Evolutionary conservation across 2,113 vertebrate genomes (phyloP), one percentile per base, ranked within the genome.

Genomic region (Perca flavescens): DNA sequence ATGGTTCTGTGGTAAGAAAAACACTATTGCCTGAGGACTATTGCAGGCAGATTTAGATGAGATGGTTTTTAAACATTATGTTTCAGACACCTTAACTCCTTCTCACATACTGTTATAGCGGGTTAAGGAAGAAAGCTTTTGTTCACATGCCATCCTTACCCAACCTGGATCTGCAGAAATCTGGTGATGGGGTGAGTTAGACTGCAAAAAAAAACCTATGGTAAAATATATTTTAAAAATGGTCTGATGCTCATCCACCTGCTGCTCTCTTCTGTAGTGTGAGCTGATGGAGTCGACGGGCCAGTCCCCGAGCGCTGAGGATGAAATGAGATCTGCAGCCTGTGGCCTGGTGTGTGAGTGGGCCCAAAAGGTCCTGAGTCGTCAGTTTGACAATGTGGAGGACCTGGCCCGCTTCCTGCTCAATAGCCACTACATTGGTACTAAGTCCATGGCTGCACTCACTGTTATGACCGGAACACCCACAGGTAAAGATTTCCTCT

Each of bases 111-210:
- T 99, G 98, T 96, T 99, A 99, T 92, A 99, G 98, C 88, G 98
- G 98, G 91, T 95, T 99, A 88, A 97, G 98, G 91, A 99, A 99
- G 95, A 99, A 99, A 94, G 98, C 98, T 83, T 97, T 99, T 86
- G 97, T 99, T 91, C 98, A 98, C 93, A 99, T 99, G 97, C 98
- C 98, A 46, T 98, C 97, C 84, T 94, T 99, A 90, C 98, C 98
- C 86, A 98, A 97, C 90, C 94, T 99, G 93, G 98, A 99, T 90
- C 95, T 99, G 85, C 98, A 99, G 92, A 99, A 99, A 93, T 96
- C 97, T 89, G 97, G 96, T 80, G 97, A 99, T 92, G 98, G 97
- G 96, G 98, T 99, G 95, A 96, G 95, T 89, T 52, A 21, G 14
- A 9, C 34, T 53, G 17, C 19, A 57, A 56, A 15, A 54, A 57